A percentile compares a stretch with the other conserved stretches of the same genome.
phyloP scores from a whole-genome alignment of 2,113 vertebrate species.

The Lanius ludovicianus region DNA sequence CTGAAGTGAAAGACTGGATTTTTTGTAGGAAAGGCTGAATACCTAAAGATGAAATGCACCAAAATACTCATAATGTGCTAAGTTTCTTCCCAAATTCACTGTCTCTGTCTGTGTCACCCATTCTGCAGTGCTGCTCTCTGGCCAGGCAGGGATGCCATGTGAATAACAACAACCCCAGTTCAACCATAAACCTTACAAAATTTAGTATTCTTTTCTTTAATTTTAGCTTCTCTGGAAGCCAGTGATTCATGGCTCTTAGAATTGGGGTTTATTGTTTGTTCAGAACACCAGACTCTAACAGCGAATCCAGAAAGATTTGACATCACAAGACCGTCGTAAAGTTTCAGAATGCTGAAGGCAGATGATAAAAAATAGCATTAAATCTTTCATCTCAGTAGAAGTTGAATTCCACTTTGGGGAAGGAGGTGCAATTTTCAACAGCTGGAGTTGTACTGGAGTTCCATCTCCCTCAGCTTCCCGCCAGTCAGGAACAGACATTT shows the following conservation, averaged over 20 bases:
- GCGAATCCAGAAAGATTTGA: not conserved
- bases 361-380: not conserved
- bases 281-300: not conserved
- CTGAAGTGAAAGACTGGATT: not conserved
- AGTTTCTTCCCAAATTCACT: not conserved
- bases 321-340: not conserved
- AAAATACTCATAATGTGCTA: fast-evolving
- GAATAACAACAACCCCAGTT: not conserved
- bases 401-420: not conserved
- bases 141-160: fast-evolving
- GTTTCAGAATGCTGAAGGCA: not conserved
- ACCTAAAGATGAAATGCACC: not conserved
- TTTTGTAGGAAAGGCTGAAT: not conserved
- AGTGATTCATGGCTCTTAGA: not conserved
- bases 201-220: not conserved
- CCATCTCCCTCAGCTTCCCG: not conserved
- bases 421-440: not conserved
- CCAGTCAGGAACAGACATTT: not conserved
- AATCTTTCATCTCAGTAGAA: not conserved
- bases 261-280: not conserved
- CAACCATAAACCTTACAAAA: not conserved
- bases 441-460: not conserved
- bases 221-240: not conserved
- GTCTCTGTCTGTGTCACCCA: not conserved
- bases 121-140: not conserved